phyloP scores from a whole-genome alignment of 2,888 invertebrate species.

The Micoletzkya japonica region DNA sequence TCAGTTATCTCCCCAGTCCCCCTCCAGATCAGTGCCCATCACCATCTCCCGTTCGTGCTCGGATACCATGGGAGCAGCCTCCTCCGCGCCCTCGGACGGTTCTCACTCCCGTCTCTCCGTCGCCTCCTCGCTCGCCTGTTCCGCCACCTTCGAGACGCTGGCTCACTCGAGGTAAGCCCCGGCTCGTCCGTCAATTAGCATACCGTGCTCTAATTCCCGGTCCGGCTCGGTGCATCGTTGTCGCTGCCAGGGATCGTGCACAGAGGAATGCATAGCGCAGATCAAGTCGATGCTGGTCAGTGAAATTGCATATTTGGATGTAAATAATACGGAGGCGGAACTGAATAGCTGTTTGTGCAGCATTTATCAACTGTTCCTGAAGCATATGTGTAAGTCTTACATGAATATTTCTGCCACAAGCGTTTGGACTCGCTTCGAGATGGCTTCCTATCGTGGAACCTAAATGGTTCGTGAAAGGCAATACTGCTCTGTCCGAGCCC shows the following conservation, averaged over 20 bases:
- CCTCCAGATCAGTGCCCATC: slow-evolving; percentile 1
- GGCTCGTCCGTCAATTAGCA: not conserved
- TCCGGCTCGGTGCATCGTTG: not conserved
- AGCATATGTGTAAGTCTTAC: too few relatives aligned
- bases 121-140: slow-evolving; percentile 14
- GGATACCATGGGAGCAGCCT: slow-evolving; percentile 16
- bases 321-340: too few relatives aligned
- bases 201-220: not conserved
- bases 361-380: too few relatives aligned
- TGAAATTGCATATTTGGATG: too few relatives aligned
- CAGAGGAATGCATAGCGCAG: slow-evolving; percentile 15
- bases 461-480: too few relatives aligned
- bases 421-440: too few relatives aligned
- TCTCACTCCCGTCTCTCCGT: not conserved
- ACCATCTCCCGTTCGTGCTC: slow-evolving; percentile 10
- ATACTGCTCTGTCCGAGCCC: too few relatives aligned
- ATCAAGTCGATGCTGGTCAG: not conserved
- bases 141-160: slow-evolving; percentile 22
- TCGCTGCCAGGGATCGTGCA: slow-evolving; percentile 4
- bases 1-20: not conserved
- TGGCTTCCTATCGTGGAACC: too few relatives aligned
- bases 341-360: too few relatives aligned
- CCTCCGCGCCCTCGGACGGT: slow-evolving; percentile 8
- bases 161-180: not conserved
- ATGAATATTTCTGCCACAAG: too few relatives aligned